Evolutionary conservation across 2,888 invertebrate genomes (phyloP).

Genomic region (Platycnemis pennipes): DNA sequence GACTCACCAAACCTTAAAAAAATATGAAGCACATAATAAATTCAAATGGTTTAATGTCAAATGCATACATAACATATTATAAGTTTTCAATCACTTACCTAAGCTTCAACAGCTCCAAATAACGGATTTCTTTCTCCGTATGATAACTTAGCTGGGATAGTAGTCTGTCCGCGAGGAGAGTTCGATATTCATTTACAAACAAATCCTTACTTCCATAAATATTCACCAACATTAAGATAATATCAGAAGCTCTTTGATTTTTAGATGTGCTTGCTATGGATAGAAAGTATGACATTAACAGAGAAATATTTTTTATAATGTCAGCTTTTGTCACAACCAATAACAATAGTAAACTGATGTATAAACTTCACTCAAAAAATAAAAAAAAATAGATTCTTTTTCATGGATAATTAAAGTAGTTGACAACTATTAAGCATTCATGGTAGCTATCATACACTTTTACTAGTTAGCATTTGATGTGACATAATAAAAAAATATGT

Average conservation of each 20-base stretch:
- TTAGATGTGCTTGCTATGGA: slow-evolving; percentile 82
- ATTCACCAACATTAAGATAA: slow-evolving; percentile 98
- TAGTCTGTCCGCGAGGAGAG: slow-evolving; percentile 93
- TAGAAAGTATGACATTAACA: slow-evolving; percentile 71
- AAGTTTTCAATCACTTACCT: slow-evolving; percentile 76
- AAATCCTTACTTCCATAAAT: slow-evolving; percentile 99
- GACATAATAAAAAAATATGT: too few relatives aligned
- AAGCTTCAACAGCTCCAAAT: slow-evolving; percentile 95
- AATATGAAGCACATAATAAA: slow-evolving; percentile 37
- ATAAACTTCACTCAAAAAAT: too few relatives aligned
- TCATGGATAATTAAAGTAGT: too few relatives aligned
- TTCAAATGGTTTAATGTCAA: background rate
- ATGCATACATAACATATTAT: background rate
- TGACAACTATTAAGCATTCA: too few relatives aligned
- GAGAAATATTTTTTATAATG: background rate
- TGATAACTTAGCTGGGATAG: slow-evolving; percentile 92
- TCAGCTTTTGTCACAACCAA: background rate
- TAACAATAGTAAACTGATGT: too few relatives aligned
- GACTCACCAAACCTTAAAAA: slow-evolving; percentile 92
- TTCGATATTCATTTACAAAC: slow-evolving; percentile 98
- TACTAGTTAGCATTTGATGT: too few relatives aligned
- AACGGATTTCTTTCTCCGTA: slow-evolving; percentile 94
- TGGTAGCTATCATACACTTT: too few relatives aligned
- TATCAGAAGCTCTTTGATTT: slow-evolving; percentile 88
- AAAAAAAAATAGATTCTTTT: too few relatives aligned